phyloP scores from a whole-genome alignment of 2,888 invertebrate species.

The Branchinecta sandiegonensis region DNA sequence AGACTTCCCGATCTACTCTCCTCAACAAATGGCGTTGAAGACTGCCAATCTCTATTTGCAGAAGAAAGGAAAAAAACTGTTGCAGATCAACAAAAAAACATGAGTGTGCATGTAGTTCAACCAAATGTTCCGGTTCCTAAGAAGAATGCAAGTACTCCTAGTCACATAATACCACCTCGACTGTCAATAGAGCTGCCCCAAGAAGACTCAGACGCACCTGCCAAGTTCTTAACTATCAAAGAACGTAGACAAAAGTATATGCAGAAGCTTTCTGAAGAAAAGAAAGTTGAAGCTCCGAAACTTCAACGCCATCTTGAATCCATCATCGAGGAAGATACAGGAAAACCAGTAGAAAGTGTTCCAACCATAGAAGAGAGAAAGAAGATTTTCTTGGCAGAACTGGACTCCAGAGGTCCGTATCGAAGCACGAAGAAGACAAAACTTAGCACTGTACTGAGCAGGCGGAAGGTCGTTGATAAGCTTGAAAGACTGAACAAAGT shows the following conservation, averaged over 20 bases:
- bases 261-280: slow-evolving; percentile 2
- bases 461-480: too few species aligned
- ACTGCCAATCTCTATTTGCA: too few species aligned
- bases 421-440: background rate
- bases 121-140: too few species aligned
- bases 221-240: background rate
- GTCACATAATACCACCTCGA: too few species aligned
- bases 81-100: too few species aligned
- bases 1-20: too few species aligned
- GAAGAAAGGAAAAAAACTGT: too few species aligned
- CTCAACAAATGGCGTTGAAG: too few species aligned
- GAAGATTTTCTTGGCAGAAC: background rate
- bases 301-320: background rate
- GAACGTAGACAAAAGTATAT: slow-evolving; percentile 5
- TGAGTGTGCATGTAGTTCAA: too few species aligned
- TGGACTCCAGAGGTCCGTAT: background rate
- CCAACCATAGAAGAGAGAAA: slow-evolving; percentile 1
- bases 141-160: too few species aligned
- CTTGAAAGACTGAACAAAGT: background rate
- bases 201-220: background rate
- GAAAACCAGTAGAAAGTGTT: background rate
- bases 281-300: background rate
- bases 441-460: background rate
- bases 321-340: background rate
- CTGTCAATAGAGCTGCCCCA: too few species aligned